These are phyloP conservation scores for Agrotis segetum DNA, from an alignment of 2,888 invertebrate species.

Conservation along the genomic window DNA sequence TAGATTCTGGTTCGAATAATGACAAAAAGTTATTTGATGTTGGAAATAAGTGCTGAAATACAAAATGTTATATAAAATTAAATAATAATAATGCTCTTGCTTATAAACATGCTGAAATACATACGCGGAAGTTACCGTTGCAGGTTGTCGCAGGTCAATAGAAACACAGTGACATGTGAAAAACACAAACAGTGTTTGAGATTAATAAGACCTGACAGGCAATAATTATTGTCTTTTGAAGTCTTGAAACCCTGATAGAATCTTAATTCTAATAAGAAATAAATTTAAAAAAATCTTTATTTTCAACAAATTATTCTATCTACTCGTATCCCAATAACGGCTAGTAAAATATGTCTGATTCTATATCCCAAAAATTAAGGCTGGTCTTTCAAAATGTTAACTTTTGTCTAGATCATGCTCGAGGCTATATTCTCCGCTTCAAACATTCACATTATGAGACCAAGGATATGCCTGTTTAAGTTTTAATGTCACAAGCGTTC, in stretches of 20 bases:
- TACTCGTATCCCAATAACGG: not conserved
- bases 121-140: not conserved
- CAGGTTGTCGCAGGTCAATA: constrained; percentile 7
- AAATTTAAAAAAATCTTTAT: too few species aligned
- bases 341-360: not conserved
- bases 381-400: not conserved
- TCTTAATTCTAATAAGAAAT: too few species aligned
- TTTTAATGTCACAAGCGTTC: constrained; percentile 47
- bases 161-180: too few species aligned
- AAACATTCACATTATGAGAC: constrained; percentile 43
- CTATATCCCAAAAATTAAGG: not conserved
- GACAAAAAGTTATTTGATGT: not conserved
- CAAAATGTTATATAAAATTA: not conserved
- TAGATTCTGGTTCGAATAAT: constrained; percentile 2
- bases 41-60: not conserved
- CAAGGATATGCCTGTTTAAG: constrained; percentile 45
- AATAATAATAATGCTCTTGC: not conserved
- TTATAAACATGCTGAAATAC: not conserved
- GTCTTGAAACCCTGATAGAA: too few species aligned
- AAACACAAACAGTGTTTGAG: too few species aligned
- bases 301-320: too few species aligned
- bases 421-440: constrained; percentile 13
- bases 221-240: too few species aligned
- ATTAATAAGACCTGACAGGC: too few species aligned
- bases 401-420: constrained; percentile 18